Conservation (phyloP, 2,888 invertebrate species). For the Sycophila texana region DNA sequence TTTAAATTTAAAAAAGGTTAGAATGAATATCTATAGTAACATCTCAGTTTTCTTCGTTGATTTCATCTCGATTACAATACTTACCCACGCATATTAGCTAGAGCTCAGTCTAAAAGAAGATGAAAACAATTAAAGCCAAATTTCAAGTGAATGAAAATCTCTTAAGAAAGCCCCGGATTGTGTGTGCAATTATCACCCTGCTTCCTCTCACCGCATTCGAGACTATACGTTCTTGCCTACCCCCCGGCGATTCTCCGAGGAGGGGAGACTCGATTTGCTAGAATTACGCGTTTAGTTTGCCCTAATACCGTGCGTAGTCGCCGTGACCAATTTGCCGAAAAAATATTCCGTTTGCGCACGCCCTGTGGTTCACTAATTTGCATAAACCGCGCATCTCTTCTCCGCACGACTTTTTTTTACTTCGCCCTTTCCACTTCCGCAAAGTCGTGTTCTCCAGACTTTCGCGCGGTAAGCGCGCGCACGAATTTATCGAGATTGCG, state of each 20-base stretch:
- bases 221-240: background rate
- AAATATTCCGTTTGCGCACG: constrained; percentile 49
- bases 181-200: constrained; percentile 29
- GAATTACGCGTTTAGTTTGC: constrained; percentile 51
- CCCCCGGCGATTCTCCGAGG: background rate
- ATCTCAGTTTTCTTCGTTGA: too few relatives aligned
- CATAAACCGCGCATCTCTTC: constrained; percentile 43
- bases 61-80: background rate
- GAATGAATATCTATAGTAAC: background rate
- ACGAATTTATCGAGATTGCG: background rate
- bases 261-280: constrained; percentile 42
- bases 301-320: constrained; percentile 42
- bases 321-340: constrained; percentile 50
- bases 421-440: background rate
- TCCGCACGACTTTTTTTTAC: background rate
- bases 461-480: constrained; percentile 10
- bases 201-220: background rate
- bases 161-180: constrained; percentile 14
- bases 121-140: background rate
- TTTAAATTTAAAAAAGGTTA: too few relatives aligned
- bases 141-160: constrained; percentile 24
- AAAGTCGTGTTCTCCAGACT: background rate
- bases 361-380: constrained; percentile 39
- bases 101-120: background rate
- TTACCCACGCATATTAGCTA: background rate